Conservation (phyloP, 2,888 invertebrate genomes). For the Pollenia amentaria region DNA sequence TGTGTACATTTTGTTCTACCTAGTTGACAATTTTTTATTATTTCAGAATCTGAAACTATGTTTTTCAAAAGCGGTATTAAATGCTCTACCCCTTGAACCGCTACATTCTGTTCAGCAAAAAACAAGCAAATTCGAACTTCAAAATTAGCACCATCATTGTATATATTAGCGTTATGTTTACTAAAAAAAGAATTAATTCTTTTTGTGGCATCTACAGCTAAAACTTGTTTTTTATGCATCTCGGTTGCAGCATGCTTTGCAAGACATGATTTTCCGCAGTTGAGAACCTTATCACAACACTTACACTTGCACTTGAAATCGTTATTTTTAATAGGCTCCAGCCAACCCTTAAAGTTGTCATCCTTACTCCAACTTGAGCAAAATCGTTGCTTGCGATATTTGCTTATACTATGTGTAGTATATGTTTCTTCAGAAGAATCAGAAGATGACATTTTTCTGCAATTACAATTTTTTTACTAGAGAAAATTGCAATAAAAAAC, state of each 20-base stretch:
- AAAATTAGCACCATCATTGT: conserved; percentile 27
- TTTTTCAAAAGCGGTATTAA: too few relatives aligned
- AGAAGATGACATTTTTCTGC: conserved; percentile 14
- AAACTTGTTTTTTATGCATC: too few relatives aligned
- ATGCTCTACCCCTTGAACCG: conserved; percentile 27
- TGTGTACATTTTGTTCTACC: conserved; percentile 18
- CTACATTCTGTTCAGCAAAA: conserved; percentile 22
- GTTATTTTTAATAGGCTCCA: conserved; percentile 33
- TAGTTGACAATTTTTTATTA: conserved; percentile 23
- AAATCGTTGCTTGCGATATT: conserved; percentile 36
- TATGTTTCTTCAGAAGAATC: neutral
- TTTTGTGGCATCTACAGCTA: too few relatives aligned
- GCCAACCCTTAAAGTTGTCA: conserved; percentile 32
- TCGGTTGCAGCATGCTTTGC: too few relatives aligned
- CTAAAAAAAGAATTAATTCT: too few relatives aligned
- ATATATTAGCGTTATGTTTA: too few relatives aligned
- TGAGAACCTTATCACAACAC: too few relatives aligned
- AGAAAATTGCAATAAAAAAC: too few relatives aligned
- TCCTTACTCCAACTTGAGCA: conserved; percentile 34
- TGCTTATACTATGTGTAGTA: neutral
- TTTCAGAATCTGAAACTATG: conserved; percentile 15
- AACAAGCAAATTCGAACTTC: conserved; percentile 40
- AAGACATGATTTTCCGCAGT: too few relatives aligned
- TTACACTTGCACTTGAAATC: conserved; percentile 43
- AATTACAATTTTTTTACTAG: neutral